phyloP scores from a whole-genome alignment of 37 sponge, comb jelly and placozoan species.

The Spongilla lacustris region DNA sequence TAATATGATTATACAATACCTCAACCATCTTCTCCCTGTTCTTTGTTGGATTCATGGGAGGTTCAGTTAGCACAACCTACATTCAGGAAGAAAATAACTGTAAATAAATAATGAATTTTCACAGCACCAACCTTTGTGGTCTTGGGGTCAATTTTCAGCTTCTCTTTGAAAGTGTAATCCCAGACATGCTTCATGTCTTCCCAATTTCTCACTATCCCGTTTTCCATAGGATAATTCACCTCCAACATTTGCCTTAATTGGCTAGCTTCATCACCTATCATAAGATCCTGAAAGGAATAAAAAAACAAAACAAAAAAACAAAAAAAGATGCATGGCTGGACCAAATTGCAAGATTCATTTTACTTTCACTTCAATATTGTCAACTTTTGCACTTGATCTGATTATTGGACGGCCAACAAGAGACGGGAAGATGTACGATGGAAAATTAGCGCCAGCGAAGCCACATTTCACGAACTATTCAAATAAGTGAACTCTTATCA shows the following conservation, averaged over 20 bases:
- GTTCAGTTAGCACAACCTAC: constrained; percentile 96
- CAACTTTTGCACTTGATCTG: constrained; percentile 91
- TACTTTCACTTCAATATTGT: constrained; percentile 97
- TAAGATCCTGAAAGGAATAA: constrained; percentile 78
- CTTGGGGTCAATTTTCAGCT: constrained; percentile 86
- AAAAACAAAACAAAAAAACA: too few species aligned
- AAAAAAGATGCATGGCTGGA: too few species aligned
- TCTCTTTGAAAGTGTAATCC: constrained; percentile 97
- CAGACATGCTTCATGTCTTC: constrained; percentile 99
- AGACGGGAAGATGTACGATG: constrained; percentile 98
- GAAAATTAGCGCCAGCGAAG: constrained; percentile 98
- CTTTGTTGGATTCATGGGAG: constrained; percentile 99
- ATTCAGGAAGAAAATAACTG: background rate
- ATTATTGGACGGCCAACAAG: constrained; percentile 98
- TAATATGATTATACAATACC: constrained; percentile 24
- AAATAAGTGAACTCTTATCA: too few species aligned
- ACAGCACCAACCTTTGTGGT: constrained; percentile 72
- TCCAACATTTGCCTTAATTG: constrained; percentile 95
- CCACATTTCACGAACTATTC: constrained; percentile 98
- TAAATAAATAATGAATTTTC: too few species aligned
- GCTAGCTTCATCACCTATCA: constrained; percentile 99
- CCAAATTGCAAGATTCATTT: background rate
- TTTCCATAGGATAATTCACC: constrained; percentile 99
- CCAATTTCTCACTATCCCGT: constrained; percentile 99
- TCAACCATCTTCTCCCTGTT: constrained; percentile 99